Conservation (phyloP, 2,113 vertebrate species). For the Capreolus pygargus region DNA sequence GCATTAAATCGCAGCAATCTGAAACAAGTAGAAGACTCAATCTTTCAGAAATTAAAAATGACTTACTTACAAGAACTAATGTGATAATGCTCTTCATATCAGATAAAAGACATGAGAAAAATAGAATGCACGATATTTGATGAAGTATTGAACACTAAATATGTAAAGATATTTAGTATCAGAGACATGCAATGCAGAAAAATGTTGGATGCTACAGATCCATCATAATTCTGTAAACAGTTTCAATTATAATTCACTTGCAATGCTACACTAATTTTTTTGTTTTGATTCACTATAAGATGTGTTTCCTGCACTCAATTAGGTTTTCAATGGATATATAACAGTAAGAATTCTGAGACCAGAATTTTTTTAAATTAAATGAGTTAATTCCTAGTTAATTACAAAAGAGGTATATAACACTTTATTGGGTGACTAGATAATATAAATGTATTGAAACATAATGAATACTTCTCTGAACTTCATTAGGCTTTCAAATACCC, state of each 20-base stretch:
- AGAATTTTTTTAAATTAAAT: constrained; percentile 45
- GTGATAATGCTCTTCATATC: not conserved
- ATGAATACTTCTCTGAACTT: constrained; percentile 68
- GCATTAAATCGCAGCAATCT: not conserved
- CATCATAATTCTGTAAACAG: not conserved
- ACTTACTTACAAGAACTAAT: constrained; percentile 29
- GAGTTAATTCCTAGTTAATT: constrained; percentile 69
- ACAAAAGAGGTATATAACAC: constrained; percentile 52
- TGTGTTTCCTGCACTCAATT: constrained; percentile 62
- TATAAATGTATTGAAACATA: constrained; percentile 68
- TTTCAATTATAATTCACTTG: constrained; percentile 38
- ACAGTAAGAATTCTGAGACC: constrained; percentile 36
- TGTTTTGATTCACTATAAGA: constrained; percentile 58
- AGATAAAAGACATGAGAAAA: constrained; percentile 32
- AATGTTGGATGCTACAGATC: not conserved
- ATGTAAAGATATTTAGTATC: constrained; percentile 11
- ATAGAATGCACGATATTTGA: not conserved
- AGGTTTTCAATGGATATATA: constrained; percentile 49
- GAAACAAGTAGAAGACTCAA: not conserved
- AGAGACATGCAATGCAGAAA: not conserved
- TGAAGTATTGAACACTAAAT: not conserved
- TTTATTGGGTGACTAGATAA: constrained; percentile 56
- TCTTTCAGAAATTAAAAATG: constrained; percentile 45
- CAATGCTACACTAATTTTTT: constrained; percentile 36
- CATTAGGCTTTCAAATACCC: constrained; percentile 65